These are phyloP conservation scores for Girardia tigrina DNA, from an alignment of 2,888 invertebrate species.

Conservation along the genomic window DNA sequence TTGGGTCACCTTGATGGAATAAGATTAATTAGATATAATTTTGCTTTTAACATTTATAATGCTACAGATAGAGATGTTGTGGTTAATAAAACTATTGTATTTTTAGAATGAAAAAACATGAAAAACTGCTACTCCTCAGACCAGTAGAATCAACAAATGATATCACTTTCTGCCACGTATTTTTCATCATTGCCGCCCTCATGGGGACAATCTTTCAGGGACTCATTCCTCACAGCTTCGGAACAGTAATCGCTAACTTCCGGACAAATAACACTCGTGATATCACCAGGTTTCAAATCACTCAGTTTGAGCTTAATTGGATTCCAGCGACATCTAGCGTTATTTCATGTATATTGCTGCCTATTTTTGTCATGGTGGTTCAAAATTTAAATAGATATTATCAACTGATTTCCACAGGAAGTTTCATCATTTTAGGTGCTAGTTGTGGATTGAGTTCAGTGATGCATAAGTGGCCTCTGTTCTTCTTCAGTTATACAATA, in stretches of 20 bases:
- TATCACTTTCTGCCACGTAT: not conserved
- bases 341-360: slow-evolving; percentile 30
- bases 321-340: slow-evolving; percentile 18
- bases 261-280: not conserved
- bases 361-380: not conserved
- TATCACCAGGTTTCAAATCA: not conserved
- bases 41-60: no score
- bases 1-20: no score
- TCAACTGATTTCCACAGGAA: slow-evolving; percentile 8
- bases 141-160: no score
- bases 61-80: no score
- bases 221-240: slow-evolving; percentile 33
- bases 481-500: slow-evolving; percentile 26
- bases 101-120: no score
- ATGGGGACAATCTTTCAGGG: not conserved
- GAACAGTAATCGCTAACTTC: slow-evolving; percentile 29
- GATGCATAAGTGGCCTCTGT: not conserved
- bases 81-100: no score
- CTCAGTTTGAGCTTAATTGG: not conserved
- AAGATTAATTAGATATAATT: no score
- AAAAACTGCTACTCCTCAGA: no score
- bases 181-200: slow-evolving; percentile 8
- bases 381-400: slow-evolving; percentile 9
- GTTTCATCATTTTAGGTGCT: slow-evolving; percentile 8
- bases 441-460: not conserved